Conservation (phyloP, 2,797 vertebrate species). For the Melanotaenia parkinsoni region DNA sequence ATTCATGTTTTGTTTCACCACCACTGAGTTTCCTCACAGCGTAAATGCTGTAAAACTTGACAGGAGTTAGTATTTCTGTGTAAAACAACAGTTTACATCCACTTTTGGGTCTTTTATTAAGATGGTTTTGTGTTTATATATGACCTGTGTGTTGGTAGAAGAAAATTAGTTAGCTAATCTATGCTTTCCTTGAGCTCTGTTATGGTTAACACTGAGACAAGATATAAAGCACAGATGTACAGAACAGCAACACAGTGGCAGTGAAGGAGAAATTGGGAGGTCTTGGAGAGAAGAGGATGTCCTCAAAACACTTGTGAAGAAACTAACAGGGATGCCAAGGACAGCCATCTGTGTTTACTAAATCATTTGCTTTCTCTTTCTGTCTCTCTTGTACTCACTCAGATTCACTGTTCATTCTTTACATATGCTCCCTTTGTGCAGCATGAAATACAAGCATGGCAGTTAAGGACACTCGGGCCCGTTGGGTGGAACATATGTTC, state of each 20-base stretch:
- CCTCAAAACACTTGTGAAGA: constrained; percentile 81
- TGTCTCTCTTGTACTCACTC: constrained; percentile 71
- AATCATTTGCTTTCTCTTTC: constrained; percentile 76
- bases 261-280: constrained; percentile 68
- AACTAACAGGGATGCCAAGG: constrained; percentile 75
- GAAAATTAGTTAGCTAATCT: constrained; percentile 14
- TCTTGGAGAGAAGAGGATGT: constrained; percentile 76
- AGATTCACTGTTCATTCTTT: constrained; percentile 80
- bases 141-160: constrained; percentile 9
- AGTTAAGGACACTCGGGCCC: constrained; percentile 74
- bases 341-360: constrained; percentile 82
- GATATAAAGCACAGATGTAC: constrained; percentile 52
- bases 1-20: neutral
- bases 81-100: neutral
- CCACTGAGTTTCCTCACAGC: neutral
- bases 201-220: constrained; percentile 48
- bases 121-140: constrained; percentile 8
- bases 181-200: constrained; percentile 12
- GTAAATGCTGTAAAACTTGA: constrained; percentile 1
- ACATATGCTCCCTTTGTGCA: constrained; percentile 81
- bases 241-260: constrained; percentile 62
- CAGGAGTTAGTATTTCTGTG: neutral
- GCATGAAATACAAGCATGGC: constrained; percentile 71
- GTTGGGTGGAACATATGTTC: constrained; percentile 78
- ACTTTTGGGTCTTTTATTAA: neutral